Evolutionary conservation across 2,113 vertebrate genomes (phyloP), one percentile per base, ranked within the genome.

Genomic region (Eidolon helvum): DNA sequence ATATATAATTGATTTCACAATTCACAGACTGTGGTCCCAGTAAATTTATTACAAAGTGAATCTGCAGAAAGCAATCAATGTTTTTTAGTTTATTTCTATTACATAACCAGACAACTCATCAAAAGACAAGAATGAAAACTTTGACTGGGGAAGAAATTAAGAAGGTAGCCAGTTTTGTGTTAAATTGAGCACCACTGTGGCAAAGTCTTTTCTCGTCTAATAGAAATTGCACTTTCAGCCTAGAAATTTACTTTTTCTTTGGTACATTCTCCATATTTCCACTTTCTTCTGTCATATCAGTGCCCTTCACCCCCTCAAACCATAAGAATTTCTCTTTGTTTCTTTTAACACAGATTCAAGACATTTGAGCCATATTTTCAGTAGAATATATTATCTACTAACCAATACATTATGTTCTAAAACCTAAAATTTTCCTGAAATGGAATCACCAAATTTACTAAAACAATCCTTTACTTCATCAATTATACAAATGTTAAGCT

Each of bases 11-110:
- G n/a, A 33, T 65, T 87, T 95, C 48, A 71, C 19, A 66, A 75
- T 87, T 87, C 43, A 78, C 3, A 90, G 63, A 95, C 33, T 77
- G 15, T 24, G 30, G 63, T 45, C 61, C 35, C 43, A 92, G 53
- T 57, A 90, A 68, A 87, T 33, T 75, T 35, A 28, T 61, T 69
- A 87, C 59, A 57, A 96, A 69, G 43, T 82, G 26, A 61, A 83
- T 87, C 48, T 95, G 50, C 72, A 93, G 69, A 96, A 87, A 79
- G 35, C 53, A 87, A 61, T 91, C 87, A 33, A 63, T 91, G n/a
- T 33, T 61, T 75, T 57, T 80, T 30, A 53, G 10, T 71, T 71
- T 79, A 75, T 80, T 93, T 90, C 82, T 78, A 43, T 83, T 95
- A 48, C 14, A 71, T 79, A 95, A 43, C 43, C 21, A 90, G 79